phyloP scores from a whole-genome alignment of 2,888 invertebrate genomes.

The Cephalotes varians region DNA sequence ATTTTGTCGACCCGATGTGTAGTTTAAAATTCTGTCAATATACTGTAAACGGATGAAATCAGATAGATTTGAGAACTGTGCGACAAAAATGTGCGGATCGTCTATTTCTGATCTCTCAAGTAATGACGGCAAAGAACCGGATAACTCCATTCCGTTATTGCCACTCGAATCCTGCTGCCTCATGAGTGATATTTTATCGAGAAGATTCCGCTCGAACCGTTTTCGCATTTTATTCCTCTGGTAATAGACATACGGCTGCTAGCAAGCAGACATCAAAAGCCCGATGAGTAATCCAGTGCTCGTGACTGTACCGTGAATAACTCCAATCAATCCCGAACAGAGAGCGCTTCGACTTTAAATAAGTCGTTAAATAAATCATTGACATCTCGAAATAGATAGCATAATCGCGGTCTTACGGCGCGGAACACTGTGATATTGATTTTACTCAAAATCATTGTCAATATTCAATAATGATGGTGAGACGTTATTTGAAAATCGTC shows the following conservation, averaged over 20 bases:
- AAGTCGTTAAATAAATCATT: not conserved
- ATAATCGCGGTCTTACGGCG: not conserved
- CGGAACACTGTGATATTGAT: not conserved
- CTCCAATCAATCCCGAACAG: not conserved
- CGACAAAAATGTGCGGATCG: not conserved
- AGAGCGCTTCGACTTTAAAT: not conserved
- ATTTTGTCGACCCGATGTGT: not conserved
- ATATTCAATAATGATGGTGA: not conserved
- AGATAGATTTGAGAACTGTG: constrained; percentile 6
- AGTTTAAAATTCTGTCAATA: not conserved
- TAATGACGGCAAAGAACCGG: constrained; percentile 56
- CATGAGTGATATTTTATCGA: constrained; percentile 70
- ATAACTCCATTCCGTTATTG: constrained; percentile 63
- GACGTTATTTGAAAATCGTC: not conserved
- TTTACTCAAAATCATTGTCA: not conserved
- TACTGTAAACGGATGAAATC: not conserved
- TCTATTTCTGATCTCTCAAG: constrained; percentile 23
- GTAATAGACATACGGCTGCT: constrained; percentile 63
- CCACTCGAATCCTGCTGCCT: constrained; percentile 59
- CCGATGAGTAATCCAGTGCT: not conserved
- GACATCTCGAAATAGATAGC: not conserved
- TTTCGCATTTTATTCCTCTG: constrained; percentile 70
- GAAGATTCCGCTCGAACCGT: constrained; percentile 66
- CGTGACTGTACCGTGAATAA: not conserved
- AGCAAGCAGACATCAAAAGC: constrained; percentile 18